Evolutionary conservation across 2,797 vertebrate species (phyloP).

Genomic region (Orestias chungarensis): DNA sequence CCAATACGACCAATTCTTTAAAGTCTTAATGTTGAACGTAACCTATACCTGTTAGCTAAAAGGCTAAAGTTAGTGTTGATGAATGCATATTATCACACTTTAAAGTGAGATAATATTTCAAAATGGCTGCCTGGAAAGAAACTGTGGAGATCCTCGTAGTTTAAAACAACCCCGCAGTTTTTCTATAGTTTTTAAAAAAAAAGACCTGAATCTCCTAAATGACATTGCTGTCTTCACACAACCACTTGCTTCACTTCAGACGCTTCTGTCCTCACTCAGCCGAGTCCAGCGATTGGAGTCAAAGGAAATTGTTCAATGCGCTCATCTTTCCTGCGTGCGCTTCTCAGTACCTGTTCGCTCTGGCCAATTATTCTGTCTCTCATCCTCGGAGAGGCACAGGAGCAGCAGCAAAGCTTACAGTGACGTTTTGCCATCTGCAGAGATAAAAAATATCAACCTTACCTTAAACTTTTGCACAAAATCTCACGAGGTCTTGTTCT

Average conservation of each 20-base stretch:
- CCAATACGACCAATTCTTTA: no score
- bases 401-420: no score
- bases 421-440: no score
- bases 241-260: background rate
- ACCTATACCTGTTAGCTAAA: no score
- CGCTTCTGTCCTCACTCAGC: background rate
- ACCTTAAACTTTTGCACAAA: background rate
- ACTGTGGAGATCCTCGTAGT: no score
- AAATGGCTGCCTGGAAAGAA: background rate
- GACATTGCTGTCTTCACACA: background rate
- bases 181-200: background rate
- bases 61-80: no score
- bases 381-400: no score
- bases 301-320: background rate
- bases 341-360: background rate
- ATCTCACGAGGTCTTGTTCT: conserved; percentile 7
- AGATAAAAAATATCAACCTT: no score
- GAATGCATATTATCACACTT: no score
- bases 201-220: background rate
- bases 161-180: background rate
- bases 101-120: background rate
- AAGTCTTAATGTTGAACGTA: no score
- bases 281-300: background rate
- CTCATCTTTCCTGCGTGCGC: background rate
- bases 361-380: conserved; percentile 7